Conservation (phyloP, 2,797 vertebrate species). For the Bryconaethiops microstoma region DNA sequence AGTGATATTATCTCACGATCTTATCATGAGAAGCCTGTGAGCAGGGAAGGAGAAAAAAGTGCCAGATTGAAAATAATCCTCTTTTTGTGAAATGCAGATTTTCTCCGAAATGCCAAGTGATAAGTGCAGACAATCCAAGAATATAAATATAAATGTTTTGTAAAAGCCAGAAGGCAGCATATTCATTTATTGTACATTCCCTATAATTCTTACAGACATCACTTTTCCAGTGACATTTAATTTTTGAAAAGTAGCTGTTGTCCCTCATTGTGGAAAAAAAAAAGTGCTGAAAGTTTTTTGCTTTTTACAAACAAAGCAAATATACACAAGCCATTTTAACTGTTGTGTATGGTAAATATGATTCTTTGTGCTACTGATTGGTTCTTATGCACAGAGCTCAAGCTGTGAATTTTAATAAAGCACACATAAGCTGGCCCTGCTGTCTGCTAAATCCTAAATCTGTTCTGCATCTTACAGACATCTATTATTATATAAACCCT, state of each 20-base stretch:
- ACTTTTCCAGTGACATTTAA: background rate
- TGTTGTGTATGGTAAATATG: background rate
- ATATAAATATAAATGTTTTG: constrained; percentile 1
- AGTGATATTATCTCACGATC: constrained; percentile 5
- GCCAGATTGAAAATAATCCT: constrained; percentile 23
- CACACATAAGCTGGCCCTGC: background rate
- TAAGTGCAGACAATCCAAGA: constrained; percentile 1
- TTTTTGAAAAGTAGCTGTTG: background rate
- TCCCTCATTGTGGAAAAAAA: background rate
- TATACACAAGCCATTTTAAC: background rate
- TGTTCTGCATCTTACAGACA: background rate
- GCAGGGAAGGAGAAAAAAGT: background rate
- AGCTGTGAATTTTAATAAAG: background rate
- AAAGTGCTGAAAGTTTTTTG: background rate
- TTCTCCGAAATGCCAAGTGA: constrained; percentile 2
- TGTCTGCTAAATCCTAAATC: constrained; percentile 1
- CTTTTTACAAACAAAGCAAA: background rate
- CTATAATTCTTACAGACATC: background rate
- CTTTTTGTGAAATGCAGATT: constrained; percentile 11
- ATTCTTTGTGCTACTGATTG: background rate
- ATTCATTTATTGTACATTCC: background rate
- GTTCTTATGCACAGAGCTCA: background rate
- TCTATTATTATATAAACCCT: background rate
- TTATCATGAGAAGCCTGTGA: constrained; percentile 12
- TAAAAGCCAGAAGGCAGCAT: background rate